These are phyloP conservation scores for Agapornis canus DNA, from an alignment of 2,797 vertebrate genomes.

Conservation along the genomic window DNA sequence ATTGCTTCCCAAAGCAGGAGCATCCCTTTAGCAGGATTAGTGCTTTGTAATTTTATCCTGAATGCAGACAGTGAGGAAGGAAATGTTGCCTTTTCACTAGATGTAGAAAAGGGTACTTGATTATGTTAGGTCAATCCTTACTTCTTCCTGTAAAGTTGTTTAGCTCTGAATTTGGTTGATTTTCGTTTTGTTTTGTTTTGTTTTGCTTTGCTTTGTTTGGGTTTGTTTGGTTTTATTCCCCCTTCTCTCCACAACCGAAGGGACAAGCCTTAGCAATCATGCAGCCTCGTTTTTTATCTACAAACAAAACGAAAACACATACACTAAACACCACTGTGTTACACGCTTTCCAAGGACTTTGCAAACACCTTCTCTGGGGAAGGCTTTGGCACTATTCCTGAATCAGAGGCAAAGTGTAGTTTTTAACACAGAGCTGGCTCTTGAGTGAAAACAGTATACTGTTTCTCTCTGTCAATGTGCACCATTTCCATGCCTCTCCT, in stretches of 20 bases:
- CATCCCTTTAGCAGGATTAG: not conserved
- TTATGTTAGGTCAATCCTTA: not conserved
- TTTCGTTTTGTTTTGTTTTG: not conserved
- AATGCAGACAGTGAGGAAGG: not conserved
- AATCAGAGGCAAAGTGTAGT: not conserved
- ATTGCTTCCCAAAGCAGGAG: not conserved
- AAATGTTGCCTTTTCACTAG: not conserved
- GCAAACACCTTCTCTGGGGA: not conserved
- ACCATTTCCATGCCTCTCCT: not conserved
- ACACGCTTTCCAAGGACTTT: constrained; percentile 1
- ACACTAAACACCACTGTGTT: not conserved
- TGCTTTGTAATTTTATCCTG: not conserved
- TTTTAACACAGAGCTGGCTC: not conserved
- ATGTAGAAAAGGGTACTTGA: not conserved
- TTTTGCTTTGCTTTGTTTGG: not conserved
- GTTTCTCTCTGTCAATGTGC: not conserved
- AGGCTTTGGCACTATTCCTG: not conserved
- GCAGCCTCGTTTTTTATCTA: not conserved
- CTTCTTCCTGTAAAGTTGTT: not conserved
- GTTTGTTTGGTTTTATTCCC: not conserved
- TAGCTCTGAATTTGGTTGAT: not conserved
- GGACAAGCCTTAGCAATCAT: not conserved
- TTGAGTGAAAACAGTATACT: not conserved
- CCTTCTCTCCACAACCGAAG: not conserved
- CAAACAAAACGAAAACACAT: not conserved